Evolutionary conservation across 2,797 vertebrate genomes (phyloP).

Genomic region (Protosalanx chinensis): DNA sequence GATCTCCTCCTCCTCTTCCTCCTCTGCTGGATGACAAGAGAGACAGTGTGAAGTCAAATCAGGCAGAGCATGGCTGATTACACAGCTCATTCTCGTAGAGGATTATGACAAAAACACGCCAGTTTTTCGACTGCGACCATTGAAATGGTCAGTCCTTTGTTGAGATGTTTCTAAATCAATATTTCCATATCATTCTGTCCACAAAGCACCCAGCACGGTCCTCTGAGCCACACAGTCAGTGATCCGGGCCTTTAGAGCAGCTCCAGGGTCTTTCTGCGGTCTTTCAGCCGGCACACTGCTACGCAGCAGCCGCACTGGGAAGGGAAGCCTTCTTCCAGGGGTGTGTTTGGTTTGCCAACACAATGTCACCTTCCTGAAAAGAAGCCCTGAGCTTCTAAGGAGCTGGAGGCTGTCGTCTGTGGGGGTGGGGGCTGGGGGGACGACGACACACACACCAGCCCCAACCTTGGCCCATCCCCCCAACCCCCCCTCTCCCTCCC

Average conservation of each 20-base stretch:
- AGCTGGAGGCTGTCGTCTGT: slow-evolving; percentile 74
- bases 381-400: slow-evolving; percentile 53
- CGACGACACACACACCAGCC: slow-evolving; percentile 62
- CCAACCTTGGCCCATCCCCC: too few relatives aligned
- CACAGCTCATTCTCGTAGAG: slow-evolving; percentile 19
- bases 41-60: neutral
- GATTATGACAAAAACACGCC: slow-evolving; percentile 1
- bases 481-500: slow-evolving; percentile 27
- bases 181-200: neutral
- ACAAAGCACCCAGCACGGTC: too few relatives aligned
- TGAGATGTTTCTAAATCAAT: neutral
- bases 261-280: slow-evolving; percentile 41
- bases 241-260: too few relatives aligned
- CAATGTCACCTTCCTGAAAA: slow-evolving; percentile 66
- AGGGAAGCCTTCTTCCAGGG: slow-evolving; percentile 44
- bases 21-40: slow-evolving; percentile 75
- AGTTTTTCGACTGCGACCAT: too few relatives aligned
- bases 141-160: too few relatives aligned
- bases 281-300: slow-evolving; percentile 43
- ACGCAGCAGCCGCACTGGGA: slow-evolving; percentile 48
- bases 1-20: slow-evolving; percentile 90
- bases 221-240: too few relatives aligned
- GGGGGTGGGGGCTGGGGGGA: slow-evolving; percentile 6
- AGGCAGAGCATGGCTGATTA: neutral
- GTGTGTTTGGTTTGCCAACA: slow-evolving; percentile 68